Conservation (phyloP, 2,797 vertebrate species). For the Falco biarmicus region DNA sequence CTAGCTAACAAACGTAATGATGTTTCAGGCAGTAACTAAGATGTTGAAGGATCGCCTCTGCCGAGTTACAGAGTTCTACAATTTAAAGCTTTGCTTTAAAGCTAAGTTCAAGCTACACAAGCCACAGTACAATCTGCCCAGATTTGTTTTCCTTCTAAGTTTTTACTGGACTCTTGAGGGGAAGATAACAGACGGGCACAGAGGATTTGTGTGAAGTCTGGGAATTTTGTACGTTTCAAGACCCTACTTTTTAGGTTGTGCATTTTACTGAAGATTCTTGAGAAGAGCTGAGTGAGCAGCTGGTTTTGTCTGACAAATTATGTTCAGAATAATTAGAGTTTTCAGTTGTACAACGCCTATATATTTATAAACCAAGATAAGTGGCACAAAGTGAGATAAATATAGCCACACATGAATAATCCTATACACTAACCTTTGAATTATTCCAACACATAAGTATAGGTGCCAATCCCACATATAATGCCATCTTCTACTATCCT, state of each 20-base stretch:
- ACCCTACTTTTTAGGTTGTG: neutral
- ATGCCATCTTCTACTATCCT: neutral
- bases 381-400: neutral
- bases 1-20: neutral
- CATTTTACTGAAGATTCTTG: neutral
- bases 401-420: neutral
- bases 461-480: neutral
- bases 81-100: neutral
- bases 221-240: neutral
- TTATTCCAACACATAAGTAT: neutral
- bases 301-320: constrained; percentile 5
- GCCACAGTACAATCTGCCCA: neutral
- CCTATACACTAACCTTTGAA: neutral
- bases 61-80: neutral
- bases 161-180: neutral
- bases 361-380: constrained; percentile 25
- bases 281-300: neutral
- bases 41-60: neutral
- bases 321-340: constrained; percentile 28
- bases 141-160: neutral
- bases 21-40: neutral
- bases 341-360: neutral
- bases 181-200: neutral
- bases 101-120: neutral
- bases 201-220: neutral